Percentiles rank a stretch among this genome's conserved stretches.
Evolutionary conservation across 2,888 invertebrate genomes (phyloP).

Genomic region (Brachyptera putata): DNA sequence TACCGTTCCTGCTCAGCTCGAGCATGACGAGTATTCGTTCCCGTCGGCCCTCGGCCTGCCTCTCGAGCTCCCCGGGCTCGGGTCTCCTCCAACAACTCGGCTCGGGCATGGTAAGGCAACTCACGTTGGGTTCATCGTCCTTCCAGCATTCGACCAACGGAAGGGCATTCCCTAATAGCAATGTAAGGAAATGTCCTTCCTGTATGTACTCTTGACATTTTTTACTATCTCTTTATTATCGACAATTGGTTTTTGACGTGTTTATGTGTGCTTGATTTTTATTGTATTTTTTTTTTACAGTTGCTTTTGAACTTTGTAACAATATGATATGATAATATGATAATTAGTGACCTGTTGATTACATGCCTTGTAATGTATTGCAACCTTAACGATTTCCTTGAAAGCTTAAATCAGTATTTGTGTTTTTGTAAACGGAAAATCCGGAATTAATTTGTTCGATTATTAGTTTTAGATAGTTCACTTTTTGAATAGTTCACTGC

Average conservation of each 20-base stretch:
- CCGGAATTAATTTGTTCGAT: no score
- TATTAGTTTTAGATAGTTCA: no score
- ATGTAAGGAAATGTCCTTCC: slow-evolving; percentile 46
- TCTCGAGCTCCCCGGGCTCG: slow-evolving; percentile 66
- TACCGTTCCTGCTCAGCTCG: slow-evolving; percentile 77
- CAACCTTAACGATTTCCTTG: no score
- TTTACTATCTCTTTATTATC: slow-evolving; percentile 5
- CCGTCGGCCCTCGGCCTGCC: slow-evolving; percentile 67
- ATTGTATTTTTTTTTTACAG: neutral
- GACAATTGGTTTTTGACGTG: neutral
- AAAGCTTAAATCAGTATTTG: no score
- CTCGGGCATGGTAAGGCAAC: slow-evolving; percentile 90
- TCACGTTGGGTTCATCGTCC: slow-evolving; percentile 60
- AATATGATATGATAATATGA: no score
- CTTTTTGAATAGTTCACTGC: no score
- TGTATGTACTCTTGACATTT: slow-evolving; percentile 25
- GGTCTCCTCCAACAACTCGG: slow-evolving; percentile 83
- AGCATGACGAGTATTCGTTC: slow-evolving; percentile 73
- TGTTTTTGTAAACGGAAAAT: no score
- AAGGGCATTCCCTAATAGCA: slow-evolving; percentile 52
- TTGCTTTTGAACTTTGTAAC: neutral
- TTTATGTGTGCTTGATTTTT: neutral
- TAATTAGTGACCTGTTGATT: no score
- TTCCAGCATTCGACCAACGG: slow-evolving; percentile 44
- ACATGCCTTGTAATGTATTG: no score